Conservation (phyloP, 2,113 vertebrate genomes). For the Lycaon pictus region DNA sequence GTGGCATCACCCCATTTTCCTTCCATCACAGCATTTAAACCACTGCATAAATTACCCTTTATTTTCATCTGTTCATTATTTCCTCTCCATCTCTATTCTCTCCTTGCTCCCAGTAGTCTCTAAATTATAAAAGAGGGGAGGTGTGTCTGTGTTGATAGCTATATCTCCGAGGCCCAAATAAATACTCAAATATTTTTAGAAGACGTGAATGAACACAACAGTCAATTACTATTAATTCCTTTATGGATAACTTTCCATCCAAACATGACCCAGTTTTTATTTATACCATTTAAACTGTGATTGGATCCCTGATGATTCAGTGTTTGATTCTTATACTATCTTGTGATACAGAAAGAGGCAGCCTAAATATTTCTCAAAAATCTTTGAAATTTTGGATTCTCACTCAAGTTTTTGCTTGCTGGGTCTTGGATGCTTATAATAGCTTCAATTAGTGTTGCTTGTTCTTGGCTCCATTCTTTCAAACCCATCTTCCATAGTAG, state of each 20-base stretch:
- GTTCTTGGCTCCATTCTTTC: neutral
- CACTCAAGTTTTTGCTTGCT: neutral
- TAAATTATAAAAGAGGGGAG: neutral
- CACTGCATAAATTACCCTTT: neutral
- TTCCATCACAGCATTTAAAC: neutral
- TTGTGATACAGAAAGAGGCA: neutral
- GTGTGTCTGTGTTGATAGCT: neutral
- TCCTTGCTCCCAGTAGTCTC: neutral
- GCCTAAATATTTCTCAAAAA: neutral
- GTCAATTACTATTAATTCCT: slow-evolving; percentile 9
- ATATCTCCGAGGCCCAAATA: neutral
- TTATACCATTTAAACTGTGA: neutral
- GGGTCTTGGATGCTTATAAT: neutral
- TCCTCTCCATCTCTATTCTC: neutral
- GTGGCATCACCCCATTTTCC: neutral
- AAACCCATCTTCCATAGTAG: neutral
- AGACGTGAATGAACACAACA: slow-evolving; percentile 23
- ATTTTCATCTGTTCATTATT: neutral
- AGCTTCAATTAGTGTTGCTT: slow-evolving; percentile 1
- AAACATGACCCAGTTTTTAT: neutral
- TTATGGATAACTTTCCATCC: neutral
- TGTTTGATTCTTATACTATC: neutral
- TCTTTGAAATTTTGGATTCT: slow-evolving; percentile 27
- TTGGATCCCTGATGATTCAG: neutral
- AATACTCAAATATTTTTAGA: slow-evolving; percentile 7